Evolutionary conservation across 2,888 invertebrate species (phyloP), one percentile per base, ranked within the genome.

Genomic region (Drosophila niveifrons): DNA sequence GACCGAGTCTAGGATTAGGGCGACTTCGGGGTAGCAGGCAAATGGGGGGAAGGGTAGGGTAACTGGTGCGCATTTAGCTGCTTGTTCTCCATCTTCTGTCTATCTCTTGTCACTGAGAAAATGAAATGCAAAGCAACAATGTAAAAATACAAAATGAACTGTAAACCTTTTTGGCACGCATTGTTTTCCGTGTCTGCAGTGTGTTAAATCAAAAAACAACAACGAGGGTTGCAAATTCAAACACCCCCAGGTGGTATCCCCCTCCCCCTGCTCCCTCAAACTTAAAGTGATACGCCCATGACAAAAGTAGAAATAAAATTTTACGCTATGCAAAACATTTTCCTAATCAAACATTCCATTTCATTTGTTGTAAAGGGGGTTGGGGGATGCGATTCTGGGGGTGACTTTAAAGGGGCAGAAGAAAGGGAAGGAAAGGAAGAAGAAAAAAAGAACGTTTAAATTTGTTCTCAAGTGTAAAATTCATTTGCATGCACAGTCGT

Each of bases 311-410:
- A 69, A 69, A 78, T 88, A 85, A 79, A 82, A 88, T 89, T 89
- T 72, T 69, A 82, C 68, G 84, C 84, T 89, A 85, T 86, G 84
- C 89, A 89, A 84, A 84, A 88, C 83, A 82, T 85, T 85, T 83
- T 88, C 89, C 84, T 85, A 85, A 85, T 85, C 84, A 85, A 85
- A 85, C 88, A 85, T 89, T 85, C 78, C 88, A 89, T 82, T 88
- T 87, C 82, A 87, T 72, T 78, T 83, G 85, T 62, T 63, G 46
- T 72, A 55, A 69, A 62, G 50, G 43, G 44, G 41, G 29, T 7
- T 15, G 31, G 17, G n/a, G 13, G 17, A 17, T n/a, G 2, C 9
- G 4, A 15, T 31, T 29, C 29, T 29, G 9, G 44, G 15, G 43
- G 18, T n/a, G 50, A 36, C n/a, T 28, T 39, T 23, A 36, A 13